These are phyloP conservation scores for Pomacea maculata DNA, from an alignment of 1,140 invertebrate genomes.

Conservation along the genomic window DNA sequence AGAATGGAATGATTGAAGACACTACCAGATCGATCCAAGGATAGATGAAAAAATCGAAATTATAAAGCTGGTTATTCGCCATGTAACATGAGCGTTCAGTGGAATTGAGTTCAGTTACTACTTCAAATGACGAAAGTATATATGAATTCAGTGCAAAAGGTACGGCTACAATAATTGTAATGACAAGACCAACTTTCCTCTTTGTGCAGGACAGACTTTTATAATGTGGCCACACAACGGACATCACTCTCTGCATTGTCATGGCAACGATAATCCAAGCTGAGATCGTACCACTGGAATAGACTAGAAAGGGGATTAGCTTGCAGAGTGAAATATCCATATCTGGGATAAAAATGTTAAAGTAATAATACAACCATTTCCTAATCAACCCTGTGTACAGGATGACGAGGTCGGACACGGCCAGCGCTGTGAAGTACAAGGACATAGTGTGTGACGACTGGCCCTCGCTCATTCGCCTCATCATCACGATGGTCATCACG, in stretches of 20 bases:
- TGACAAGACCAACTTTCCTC: too few species aligned
- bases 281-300: constrained; percentile 21
- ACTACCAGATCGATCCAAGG: too few species aligned
- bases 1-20: background rate
- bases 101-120: too few species aligned
- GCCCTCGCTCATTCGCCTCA: constrained; percentile 20
- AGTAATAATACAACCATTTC: constrained; percentile 31
- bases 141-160: too few species aligned
- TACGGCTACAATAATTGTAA: too few species aligned
- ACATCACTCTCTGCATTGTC: constrained; percentile 32
- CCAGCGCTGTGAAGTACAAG: constrained; percentile 18
- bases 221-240: constrained; percentile 33
- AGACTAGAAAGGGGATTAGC: constrained; percentile 22
- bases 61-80: too few species aligned
- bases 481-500: constrained; percentile 28
- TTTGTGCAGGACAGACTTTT: background rate
- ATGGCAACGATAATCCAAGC: constrained; percentile 32
- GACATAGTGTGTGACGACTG: background rate
- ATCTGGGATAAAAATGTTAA: constrained; percentile 26
- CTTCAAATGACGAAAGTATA: too few species aligned
- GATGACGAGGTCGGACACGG: constrained; percentile 24
- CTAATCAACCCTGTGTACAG: constrained; percentile 29
- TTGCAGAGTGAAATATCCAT: constrained; percentile 19
- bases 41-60: too few species aligned
- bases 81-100: too few species aligned